Conservation (phyloP, 2,797 vertebrate genomes). For the Enteromius fasciolatus region DNA sequence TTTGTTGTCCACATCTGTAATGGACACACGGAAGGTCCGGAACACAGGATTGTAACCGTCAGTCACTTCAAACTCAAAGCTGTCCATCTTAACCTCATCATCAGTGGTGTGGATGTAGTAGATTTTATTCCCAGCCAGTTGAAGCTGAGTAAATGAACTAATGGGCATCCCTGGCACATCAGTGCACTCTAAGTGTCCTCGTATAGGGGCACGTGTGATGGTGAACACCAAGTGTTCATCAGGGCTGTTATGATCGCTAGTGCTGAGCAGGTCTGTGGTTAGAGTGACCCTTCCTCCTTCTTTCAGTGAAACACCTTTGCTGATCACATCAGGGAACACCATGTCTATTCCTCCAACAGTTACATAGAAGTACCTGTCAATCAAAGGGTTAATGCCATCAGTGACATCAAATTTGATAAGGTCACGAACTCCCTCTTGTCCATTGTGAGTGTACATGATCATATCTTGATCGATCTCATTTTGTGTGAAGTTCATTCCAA, state of each 20-base stretch:
- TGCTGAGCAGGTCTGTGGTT: conserved; percentile 94
- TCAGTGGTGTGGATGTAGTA: conserved; percentile 95
- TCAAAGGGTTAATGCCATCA: conserved; percentile 91
- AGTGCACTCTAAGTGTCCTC: conserved; percentile 93
- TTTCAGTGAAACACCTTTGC: conserved; percentile 93
- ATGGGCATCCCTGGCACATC: conserved; percentile 87
- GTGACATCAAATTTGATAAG: conserved; percentile 97
- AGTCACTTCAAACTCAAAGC: conserved; percentile 96
- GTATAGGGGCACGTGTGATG: conserved; percentile 88
- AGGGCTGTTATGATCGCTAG: conserved; percentile 94
- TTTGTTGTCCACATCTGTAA: conserved; percentile 94
- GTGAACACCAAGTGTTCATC: conserved; percentile 94
- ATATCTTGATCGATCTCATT: conserved; percentile 88
- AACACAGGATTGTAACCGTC: conserved; percentile 95
- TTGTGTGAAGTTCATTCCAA: conserved; percentile 96
- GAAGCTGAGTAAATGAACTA: conserved; percentile 90
- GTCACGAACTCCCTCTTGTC: conserved; percentile 90
- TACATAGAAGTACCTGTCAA: conserved; percentile 97
- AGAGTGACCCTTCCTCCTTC: conserved; percentile 93
- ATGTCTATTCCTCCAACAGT: conserved; percentile 89
- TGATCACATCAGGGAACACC: conserved; percentile 93
- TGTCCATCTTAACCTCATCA: conserved; percentile 96
- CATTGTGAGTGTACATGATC: conserved; percentile 87
- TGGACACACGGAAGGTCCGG: conserved; percentile 94
- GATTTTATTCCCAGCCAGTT: conserved; percentile 94